A percentile compares a stretch with the other conserved stretches of the same genome.
These are phyloP conservation scores for Ptychochromis oligacanthus DNA, from an alignment of 2,113 vertebrate genomes.

Conservation along the genomic window DNA sequence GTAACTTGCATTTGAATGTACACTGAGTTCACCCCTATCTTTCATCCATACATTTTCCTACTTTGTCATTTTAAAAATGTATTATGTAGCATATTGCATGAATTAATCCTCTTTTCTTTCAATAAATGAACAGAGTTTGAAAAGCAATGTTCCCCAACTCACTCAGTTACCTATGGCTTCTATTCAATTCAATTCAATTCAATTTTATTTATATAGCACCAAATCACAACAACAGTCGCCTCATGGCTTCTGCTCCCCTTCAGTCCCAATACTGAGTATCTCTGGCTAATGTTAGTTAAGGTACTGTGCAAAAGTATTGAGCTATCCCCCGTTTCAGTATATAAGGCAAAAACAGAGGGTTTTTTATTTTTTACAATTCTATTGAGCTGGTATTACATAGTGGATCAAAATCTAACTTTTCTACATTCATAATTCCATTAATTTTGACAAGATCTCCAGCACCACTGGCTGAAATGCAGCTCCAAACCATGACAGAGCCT, in stretches of 20 bases:
- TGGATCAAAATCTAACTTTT: not conserved
- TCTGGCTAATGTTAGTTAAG: no score
- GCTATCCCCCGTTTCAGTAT: no score
- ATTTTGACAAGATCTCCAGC: not conserved
- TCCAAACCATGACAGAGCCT: not conserved
- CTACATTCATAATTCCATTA: not conserved
- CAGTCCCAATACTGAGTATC: not conserved
- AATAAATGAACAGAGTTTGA: not conserved
- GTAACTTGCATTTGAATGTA: not conserved
- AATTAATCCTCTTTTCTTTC: not conserved
- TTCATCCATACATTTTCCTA: not conserved
- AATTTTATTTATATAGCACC: no score
- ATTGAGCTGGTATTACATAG: no score
- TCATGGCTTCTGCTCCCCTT: no score
- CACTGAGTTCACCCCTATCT: not conserved
- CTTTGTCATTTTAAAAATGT: not conserved
- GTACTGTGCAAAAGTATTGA: no score
- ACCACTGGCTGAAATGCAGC: not conserved
- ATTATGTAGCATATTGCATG: not conserved
- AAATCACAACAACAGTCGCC: no score
- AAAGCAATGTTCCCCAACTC: not conserved
- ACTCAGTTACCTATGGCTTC: not conserved
- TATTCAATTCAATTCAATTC: no score
- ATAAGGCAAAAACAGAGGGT: not conserved
- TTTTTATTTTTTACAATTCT: fast-evolving